phyloP scores from a whole-genome alignment of 1,140 invertebrate species.

The Trissolcus basalis region DNA sequence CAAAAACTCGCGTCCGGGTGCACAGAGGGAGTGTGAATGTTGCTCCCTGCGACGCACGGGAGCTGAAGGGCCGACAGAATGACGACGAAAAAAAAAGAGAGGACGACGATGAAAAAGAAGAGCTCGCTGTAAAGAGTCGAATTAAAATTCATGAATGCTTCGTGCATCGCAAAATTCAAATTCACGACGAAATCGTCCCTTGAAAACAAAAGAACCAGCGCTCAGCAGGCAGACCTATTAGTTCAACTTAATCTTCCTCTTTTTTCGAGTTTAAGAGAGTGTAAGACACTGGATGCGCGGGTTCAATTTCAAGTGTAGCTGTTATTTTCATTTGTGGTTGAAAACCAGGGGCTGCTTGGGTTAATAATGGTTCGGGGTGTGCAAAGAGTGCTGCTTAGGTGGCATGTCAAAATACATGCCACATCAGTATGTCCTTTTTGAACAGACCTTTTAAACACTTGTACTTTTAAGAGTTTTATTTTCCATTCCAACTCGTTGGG shows the following conservation, averaged over 20 bases:
- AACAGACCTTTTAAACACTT: slow-evolving; percentile 34
- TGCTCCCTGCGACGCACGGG: slow-evolving; percentile 4
- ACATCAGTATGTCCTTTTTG: slow-evolving; percentile 28
- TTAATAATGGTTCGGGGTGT: slow-evolving; percentile 12
- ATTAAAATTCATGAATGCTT: slow-evolving; percentile 68
- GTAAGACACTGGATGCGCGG: no score
- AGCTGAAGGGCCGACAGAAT: slow-evolving; percentile 24
- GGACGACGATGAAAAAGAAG: slow-evolving; percentile 21
- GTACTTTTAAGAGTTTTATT: slow-evolving; percentile 46
- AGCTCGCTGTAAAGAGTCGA: slow-evolving; percentile 54
- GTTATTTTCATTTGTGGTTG: not conserved
- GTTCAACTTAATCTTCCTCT: no score
- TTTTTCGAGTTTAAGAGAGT: no score
- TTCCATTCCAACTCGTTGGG: slow-evolving; percentile 27
- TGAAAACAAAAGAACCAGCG: no score
- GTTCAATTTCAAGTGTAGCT: no score
- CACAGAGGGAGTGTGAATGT: slow-evolving; percentile 29
- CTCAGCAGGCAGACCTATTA: no score
- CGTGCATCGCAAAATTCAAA: slow-evolving; percentile 64
- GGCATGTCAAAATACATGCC: slow-evolving; percentile 28
- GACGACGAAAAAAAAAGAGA: slow-evolving; percentile 29
- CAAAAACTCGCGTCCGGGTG: slow-evolving; percentile 17
- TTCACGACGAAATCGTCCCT: slow-evolving; percentile 58
- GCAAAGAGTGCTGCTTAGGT: slow-evolving; percentile 9
- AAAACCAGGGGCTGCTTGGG: not conserved